Conservation (phyloP, 2,888 invertebrate species). For the Caradrina kadenii region DNA sequence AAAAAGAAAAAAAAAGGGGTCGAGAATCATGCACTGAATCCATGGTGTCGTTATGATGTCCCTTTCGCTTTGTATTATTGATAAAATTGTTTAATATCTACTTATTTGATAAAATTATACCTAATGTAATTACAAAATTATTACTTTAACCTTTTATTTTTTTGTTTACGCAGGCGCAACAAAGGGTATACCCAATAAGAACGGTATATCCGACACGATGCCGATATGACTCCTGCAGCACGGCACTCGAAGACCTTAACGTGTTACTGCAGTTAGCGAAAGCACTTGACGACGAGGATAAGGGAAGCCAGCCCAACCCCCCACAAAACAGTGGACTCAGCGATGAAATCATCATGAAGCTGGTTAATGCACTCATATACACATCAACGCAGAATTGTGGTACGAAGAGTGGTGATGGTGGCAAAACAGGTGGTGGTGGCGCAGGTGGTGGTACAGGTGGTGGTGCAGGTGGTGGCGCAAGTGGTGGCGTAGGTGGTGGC, state of each 20-base stretch:
- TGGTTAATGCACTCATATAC: slow-evolving; percentile 80
- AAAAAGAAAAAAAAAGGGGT: too few relatives aligned
- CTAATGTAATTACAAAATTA: too few relatives aligned
- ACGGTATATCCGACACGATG: slow-evolving; percentile 34
- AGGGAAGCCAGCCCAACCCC: slow-evolving; percentile 11
- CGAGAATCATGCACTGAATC: too few relatives aligned
- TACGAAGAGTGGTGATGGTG: slow-evolving; percentile 1
- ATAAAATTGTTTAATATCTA: too few relatives aligned
- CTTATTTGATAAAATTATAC: too few relatives aligned
- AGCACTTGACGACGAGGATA: slow-evolving; percentile 56
- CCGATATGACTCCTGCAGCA: slow-evolving; percentile 64
- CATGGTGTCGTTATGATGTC: too few relatives aligned
- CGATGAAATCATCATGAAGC: slow-evolving; percentile 79
- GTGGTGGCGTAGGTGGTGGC: background rate
- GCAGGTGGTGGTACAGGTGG: slow-evolving; percentile 17
- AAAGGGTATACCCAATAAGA: slow-evolving; percentile 44
- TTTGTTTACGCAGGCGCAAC: slow-evolving; percentile 62
- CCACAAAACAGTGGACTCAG: slow-evolving; percentile 60
- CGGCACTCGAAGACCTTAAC: slow-evolving; percentile 68
- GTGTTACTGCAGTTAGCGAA: slow-evolving; percentile 64
- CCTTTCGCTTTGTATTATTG: too few relatives aligned
- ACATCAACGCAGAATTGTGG: slow-evolving; percentile 73
- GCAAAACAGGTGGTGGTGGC: slow-evolving; percentile 18
- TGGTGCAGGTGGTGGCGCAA: slow-evolving; percentile 27
- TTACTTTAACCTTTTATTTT: slow-evolving; percentile 1